Conservation (phyloP, 2,113 vertebrate species). For the Corythornis vintsioides region DNA sequence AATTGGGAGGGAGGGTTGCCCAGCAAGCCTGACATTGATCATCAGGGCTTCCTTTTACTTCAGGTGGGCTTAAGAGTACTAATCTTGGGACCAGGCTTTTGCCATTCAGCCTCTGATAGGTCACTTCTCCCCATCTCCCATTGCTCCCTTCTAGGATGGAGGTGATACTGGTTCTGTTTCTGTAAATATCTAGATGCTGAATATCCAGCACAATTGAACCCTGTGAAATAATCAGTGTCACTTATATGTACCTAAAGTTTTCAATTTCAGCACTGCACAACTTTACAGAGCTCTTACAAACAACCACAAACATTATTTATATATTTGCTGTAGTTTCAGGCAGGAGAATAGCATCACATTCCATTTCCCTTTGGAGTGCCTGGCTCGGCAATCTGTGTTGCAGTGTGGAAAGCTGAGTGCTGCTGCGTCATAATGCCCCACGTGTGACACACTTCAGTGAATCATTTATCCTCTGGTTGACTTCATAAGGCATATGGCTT, state of each 20-base stretch:
- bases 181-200: too few species aligned
- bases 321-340: neutral
- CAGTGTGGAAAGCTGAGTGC: neutral
- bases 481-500: conserved; percentile 24
- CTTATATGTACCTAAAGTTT: too few species aligned
- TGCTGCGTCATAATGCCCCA: neutral
- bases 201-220: too few species aligned
- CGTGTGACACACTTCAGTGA: neutral
- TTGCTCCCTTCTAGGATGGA: too few species aligned
- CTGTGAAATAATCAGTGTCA: too few species aligned
- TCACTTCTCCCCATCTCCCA: too few species aligned
- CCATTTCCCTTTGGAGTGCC: neutral
- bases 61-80: too few species aligned
- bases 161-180: too few species aligned
- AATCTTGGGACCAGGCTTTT: too few species aligned
- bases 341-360: neutral
- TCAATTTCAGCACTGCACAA: neutral
- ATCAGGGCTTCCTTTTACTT: too few species aligned
- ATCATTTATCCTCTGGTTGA: neutral
- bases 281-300: neutral
- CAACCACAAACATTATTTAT: neutral
- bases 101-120: too few species aligned
- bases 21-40: neutral
- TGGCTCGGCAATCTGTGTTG: neutral
- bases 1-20: neutral